These are phyloP conservation scores for Cheilosia impressa DNA, from an alignment of 2,888 invertebrate species.

Conservation along the genomic window DNA sequence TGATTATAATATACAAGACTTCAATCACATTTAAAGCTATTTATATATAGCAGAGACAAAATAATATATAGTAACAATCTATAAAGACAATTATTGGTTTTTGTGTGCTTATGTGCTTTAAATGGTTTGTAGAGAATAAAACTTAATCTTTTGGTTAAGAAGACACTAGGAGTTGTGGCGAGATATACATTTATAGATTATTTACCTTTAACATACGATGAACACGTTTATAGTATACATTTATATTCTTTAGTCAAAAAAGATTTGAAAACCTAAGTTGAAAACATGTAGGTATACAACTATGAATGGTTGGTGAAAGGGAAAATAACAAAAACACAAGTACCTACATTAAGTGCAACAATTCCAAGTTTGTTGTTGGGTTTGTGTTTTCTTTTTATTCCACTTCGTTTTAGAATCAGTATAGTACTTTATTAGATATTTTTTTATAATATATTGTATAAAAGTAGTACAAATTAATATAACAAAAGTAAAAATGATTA, in stretches of 20 bases:
- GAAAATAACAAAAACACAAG: constrained; percentile 7
- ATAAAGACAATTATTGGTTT: constrained; percentile 43
- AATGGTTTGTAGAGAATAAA: constrained; percentile 20
- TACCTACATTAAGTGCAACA: constrained; percentile 42
- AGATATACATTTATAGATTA: constrained; percentile 16
- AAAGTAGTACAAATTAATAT: constrained; percentile 58
- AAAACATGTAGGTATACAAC: neutral
- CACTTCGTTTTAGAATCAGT: constrained; percentile 43
- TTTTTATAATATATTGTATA: constrained; percentile 58
- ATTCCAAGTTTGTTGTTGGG: constrained; percentile 18
- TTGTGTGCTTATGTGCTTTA: constrained; percentile 58
- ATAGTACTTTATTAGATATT: constrained; percentile 37
- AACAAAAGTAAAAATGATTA: constrained; percentile 30
- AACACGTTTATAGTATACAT: constrained; percentile 1
- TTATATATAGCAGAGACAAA: constrained; percentile 55
- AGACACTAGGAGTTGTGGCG: constrained; percentile 53
- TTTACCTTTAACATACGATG: constrained; percentile 13
- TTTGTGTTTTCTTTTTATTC: neutral
- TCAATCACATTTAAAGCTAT: constrained; percentile 73
- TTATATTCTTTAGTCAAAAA: neutral
- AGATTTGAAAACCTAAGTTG: neutral
- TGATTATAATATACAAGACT: constrained; percentile 46
- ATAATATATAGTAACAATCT: constrained; percentile 21
- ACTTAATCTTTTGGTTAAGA: constrained; percentile 16
- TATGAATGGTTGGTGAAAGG: neutral